Conservation (phyloP, 2,797 vertebrate genomes). For the Cirrhinus mrigala region DNA sequence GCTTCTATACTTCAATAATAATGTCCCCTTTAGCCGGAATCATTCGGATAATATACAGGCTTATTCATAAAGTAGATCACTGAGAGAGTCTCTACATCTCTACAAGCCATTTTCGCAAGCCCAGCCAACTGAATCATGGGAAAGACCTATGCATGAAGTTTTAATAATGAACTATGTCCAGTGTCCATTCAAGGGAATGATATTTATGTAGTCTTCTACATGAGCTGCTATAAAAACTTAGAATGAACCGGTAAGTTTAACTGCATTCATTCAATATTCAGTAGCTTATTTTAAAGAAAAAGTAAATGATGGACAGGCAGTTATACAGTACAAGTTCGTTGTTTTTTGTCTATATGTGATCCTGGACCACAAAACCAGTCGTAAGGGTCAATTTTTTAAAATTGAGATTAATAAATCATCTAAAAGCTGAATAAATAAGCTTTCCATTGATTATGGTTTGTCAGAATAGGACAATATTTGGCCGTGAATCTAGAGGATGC, state of each 20-base stretch:
- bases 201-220: conserved; percentile 20
- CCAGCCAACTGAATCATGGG: conserved; percentile 37
- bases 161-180: conserved; percentile 39
- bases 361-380: too few species aligned
- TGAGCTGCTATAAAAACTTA: neutral
- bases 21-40: conserved; percentile 62
- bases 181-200: conserved; percentile 12
- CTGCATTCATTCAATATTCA: neutral
- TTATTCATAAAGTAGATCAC: conserved; percentile 57
- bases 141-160: conserved; percentile 19
- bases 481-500: too few species aligned
- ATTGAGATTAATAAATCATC: too few species aligned
- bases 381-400: too few species aligned
- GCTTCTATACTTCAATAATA: conserved; percentile 64
- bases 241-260: neutral
- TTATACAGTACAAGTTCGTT: neutral
- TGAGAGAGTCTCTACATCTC: conserved; percentile 48
- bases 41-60: conserved; percentile 55
- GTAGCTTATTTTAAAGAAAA: neutral
- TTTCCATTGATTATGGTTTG: too few species aligned
- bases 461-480: too few species aligned
- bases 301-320: neutral
- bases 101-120: conserved; percentile 26
- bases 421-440: too few species aligned
- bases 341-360: too few species aligned